Evolutionary conservation across 1,140 invertebrate genomes (phyloP), one percentile per base, ranked within the genome.

Genomic region (Drosophila eugracilis): DNA sequence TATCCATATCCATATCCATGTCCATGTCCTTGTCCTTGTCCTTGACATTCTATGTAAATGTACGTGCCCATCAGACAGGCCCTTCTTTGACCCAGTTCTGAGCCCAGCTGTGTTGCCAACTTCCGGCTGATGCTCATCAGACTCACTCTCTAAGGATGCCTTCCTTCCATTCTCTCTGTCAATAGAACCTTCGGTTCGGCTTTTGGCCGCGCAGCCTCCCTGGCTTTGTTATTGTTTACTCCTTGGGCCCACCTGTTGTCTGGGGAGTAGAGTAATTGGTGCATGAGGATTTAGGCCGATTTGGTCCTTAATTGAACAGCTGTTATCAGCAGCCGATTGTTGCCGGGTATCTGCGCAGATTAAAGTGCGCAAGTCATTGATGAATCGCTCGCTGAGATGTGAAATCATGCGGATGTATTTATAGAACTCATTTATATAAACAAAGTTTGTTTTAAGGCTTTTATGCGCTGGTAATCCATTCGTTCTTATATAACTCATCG

Each of bases 341-440:
- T 48, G 32, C 34, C 44, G 14, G 37, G 30, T 30, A 28, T 42
- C 53, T 79, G 75, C 77, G 81, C 76, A 86, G 55, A 44, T 65
- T 21, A 49, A 28, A 70, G 30, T 70, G 83, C 81, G 81, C 81
- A 86, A 45, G 58, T 65, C 81, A 86, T 88, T 86, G 73, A 88
- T 77, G 57, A 88, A 69, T 44, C 32, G 24, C 1, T 19, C 6
- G 10, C 12, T 15, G 30, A 14, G 34, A 26, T 26, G 39, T 15
- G 0, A 44, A 57, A 34, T 30, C 45, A 39, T 48, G 32, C 5
- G 37, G 34, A 19, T 53, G 21, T 37, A 55, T 14, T 54, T 26
- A 36, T 36, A 9, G 24, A 32, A 10, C 21, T 19, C 4, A n/a
- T 26, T 36, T 22, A 19, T 57, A 3, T 6, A 17, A 36, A 14